Evolutionary conservation across 2,113 vertebrate species (phyloP).

Genomic region (Myotis lucifugus): DNA sequence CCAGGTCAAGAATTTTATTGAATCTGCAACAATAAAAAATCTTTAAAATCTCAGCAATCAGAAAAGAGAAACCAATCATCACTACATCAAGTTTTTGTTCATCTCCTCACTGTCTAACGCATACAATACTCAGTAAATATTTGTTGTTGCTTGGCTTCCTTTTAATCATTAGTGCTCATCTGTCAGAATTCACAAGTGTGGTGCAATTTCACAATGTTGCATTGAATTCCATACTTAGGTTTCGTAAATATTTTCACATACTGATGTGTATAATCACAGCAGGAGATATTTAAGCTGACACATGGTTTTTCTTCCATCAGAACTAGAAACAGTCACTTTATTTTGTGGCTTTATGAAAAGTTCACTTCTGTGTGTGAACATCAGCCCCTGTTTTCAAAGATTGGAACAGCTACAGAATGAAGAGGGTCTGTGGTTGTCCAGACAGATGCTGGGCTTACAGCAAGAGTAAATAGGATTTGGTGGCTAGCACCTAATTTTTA

Average conservation of each 20-base stretch:
- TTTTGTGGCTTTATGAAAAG: slow-evolving; percentile 68
- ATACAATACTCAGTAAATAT: neutral
- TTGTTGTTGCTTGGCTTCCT: neutral
- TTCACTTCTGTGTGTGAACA: slow-evolving; percentile 43
- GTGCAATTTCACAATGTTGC: neutral
- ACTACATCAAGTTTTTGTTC: neutral
- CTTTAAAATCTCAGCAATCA: neutral
- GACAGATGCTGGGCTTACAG: slow-evolving; percentile 43
- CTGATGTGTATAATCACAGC: slow-evolving; percentile 17
- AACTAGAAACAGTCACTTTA: slow-evolving; percentile 56
- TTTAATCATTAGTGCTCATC: slow-evolving; percentile 19
- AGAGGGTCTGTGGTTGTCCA: slow-evolving; percentile 28
- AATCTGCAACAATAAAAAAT: neutral
- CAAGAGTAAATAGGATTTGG: slow-evolving; percentile 48
- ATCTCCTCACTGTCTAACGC: neutral
- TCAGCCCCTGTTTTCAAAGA: slow-evolving; percentile 53
- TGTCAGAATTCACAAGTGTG: neutral
- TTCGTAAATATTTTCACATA: slow-evolving; percentile 50
- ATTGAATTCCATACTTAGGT: neutral
- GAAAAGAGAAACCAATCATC: neutral
- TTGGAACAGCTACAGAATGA: slow-evolving; percentile 21
- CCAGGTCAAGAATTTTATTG: neutral
- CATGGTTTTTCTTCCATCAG: slow-evolving; percentile 45
- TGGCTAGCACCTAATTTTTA: slow-evolving; percentile 61
- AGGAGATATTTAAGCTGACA: slow-evolving; percentile 38